These are phyloP conservation scores for Macquaria ambigua DNA, from an alignment of 2,113 vertebrate genomes.

Conservation along the genomic window DNA sequence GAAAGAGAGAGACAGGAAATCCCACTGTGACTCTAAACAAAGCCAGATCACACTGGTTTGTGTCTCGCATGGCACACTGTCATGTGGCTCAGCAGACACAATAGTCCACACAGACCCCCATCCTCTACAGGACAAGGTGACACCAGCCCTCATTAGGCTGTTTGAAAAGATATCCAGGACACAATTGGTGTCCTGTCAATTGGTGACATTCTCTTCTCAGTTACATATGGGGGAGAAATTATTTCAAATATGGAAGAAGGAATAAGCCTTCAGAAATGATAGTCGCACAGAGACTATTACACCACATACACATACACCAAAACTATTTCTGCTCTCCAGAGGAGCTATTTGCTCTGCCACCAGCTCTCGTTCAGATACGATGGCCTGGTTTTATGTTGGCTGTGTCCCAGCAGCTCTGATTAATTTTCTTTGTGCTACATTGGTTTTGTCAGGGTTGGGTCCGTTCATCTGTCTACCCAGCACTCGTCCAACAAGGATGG, in stretches of 20 bases:
- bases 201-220: constrained; percentile 27
- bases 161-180: constrained; percentile 44
- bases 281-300: background rate
- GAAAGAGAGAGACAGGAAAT: constrained; percentile 70
- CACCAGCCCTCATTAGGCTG: constrained; percentile 46
- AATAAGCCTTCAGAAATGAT: constrained; percentile 11
- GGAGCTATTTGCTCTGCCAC: constrained; percentile 5
- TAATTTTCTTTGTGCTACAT: constrained; percentile 53
- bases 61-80: constrained; percentile 45
- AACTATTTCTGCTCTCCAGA: constrained; percentile 21
- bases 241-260: background rate
- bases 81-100: constrained; percentile 34
- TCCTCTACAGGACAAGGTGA: constrained; percentile 61
- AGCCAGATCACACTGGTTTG: constrained; percentile 55
- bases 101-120: constrained; percentile 31
- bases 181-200: constrained; percentile 12
- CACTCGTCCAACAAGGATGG: background rate
- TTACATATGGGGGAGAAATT: background rate
- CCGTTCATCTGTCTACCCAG: constrained; percentile 35
- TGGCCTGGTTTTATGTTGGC: constrained; percentile 49
- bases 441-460: constrained; percentile 33
- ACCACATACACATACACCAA: background rate
- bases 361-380: constrained; percentile 19
- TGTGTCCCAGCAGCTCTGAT: constrained; percentile 46
- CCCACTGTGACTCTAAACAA: constrained; percentile 61